Evolutionary conservation across 2,113 vertebrate species (phyloP), one percentile per base, ranked within the genome.

Genomic region (Pelvicachromis taeniatus): DNA sequence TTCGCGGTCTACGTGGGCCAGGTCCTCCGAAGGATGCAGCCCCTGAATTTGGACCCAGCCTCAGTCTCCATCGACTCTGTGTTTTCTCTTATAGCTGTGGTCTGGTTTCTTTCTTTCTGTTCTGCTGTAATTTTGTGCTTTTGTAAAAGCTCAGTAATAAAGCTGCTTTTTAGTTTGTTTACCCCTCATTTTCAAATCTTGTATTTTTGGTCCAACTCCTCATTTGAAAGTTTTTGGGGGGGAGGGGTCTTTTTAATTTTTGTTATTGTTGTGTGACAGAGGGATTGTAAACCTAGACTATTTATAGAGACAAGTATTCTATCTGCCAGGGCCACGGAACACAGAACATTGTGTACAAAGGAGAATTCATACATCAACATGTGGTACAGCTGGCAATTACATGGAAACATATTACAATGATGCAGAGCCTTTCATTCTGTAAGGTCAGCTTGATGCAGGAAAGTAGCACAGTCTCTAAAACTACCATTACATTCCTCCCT

Each of bases 401-500:
- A 63, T n/a, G 59, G 31, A 63, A 63, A 63, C 33, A 38, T 17
- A 63, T n/a, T 63, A 61, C 4, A n/a, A 63, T n/a, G 19, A 63
- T 63, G 6, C 19, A 38, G 33, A 63, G 17, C 33, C 59, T 1
- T 63, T 63, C 35, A 1, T 7, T 63, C 59, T 4, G 59, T 38
- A n/a, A 63, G 33, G 59, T 38, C 59, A 63, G 59, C 59, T 38
- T 38, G 59, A 63, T 38, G 38, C 59, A 63, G 59, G 33, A 38
- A 38, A 38, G 59, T 38, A 63, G 59, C 59, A 0, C 31, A 0
- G 2, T 63, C 33, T 38, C 33, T 13, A 63, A 63, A 63, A 35
- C 29, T 0, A 4, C n/a, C 0, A 63, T 63, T n/a, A 38, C 17
- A 63, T 63, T 63, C 17, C 59, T 38, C n/a, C 1, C 17, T 63